These are phyloP conservation scores for Trichogramma pretiosum DNA, from an alignment of 1,140 invertebrate species.

Conservation along the genomic window DNA sequence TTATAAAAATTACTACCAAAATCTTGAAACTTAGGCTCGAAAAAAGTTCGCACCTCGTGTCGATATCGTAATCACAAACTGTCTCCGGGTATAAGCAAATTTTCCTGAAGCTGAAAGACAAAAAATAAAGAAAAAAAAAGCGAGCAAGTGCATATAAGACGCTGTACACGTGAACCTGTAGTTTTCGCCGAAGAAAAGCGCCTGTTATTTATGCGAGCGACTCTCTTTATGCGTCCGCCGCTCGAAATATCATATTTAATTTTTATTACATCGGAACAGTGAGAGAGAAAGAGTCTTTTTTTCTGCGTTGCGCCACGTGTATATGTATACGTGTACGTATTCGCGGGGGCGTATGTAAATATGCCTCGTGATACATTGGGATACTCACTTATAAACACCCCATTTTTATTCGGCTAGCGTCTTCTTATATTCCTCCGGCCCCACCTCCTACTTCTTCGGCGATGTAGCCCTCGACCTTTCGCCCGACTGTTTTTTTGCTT, in stretches of 20 bases:
- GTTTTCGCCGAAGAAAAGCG: constrained; percentile 21
- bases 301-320: not conserved
- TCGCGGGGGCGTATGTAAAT: constrained; percentile 45
- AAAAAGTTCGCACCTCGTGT: too few species aligned
- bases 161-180: not conserved
- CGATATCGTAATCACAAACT: too few species aligned
- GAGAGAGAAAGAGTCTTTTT: too few species aligned
- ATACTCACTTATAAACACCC: constrained; percentile 48
- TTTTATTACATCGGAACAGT: constrained; percentile 40
- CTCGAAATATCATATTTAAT: constrained; percentile 44
- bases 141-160: constrained; percentile 6
- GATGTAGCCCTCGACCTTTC: constrained; percentile 16
- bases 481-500: too few species aligned
- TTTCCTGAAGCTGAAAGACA: too few species aligned
- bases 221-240: constrained; percentile 19
- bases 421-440: constrained; percentile 18
- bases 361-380: constrained; percentile 46
- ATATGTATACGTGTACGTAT: constrained; percentile 26
- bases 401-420: constrained; percentile 46
- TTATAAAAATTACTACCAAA: too few species aligned
- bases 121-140: constrained; percentile 12
- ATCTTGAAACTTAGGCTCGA: too few species aligned
- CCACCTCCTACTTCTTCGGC: constrained; percentile 12
- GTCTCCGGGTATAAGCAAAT: too few species aligned
- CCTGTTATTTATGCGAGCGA: constrained; percentile 38